These are phyloP conservation scores for Archips crataeganus DNA, from an alignment of 2,888 invertebrate species.

Conservation along the genomic window DNA sequence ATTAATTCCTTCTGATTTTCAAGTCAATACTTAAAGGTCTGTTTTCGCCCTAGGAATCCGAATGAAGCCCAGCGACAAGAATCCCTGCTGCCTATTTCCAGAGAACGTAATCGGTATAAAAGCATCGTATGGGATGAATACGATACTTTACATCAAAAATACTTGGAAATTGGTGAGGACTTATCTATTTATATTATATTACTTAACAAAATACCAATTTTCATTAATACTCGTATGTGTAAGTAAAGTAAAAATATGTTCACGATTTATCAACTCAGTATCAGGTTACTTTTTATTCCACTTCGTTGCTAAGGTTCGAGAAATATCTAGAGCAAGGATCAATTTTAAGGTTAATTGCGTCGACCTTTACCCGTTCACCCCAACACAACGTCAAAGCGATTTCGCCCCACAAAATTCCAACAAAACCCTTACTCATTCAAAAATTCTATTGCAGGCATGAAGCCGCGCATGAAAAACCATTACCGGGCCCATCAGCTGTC, in stretches of 20 bases:
- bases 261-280: background rate
- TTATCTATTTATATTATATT: background rate
- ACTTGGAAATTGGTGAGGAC: slow-evolving; percentile 95
- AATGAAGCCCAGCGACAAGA: slow-evolving; percentile 94
- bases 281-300: background rate
- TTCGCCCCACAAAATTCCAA: slow-evolving; percentile 47
- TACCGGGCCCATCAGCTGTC: slow-evolving; percentile 98
- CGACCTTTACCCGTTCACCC: slow-evolving; percentile 54
- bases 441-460: slow-evolving; percentile 90
- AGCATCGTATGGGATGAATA: slow-evolving; percentile 96
- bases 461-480: slow-evolving; percentile 97
- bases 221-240: too few species aligned
- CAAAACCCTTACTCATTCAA: slow-evolving; percentile 57
- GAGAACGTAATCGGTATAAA: slow-evolving; percentile 93
- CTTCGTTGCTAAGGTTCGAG: background rate
- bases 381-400: slow-evolving; percentile 49
- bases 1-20: background rate
- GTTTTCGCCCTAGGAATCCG: slow-evolving; percentile 88
- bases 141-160: slow-evolving; percentile 96
- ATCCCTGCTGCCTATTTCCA: slow-evolving; percentile 91
- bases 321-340: slow-evolving; percentile 42
- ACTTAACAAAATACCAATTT: too few species aligned
- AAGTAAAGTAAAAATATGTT: background rate
- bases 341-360: slow-evolving; percentile 64
- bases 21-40: background rate